These are phyloP conservation scores for Austrolebias charrua DNA, from an alignment of 2,797 vertebrate species.

Conservation along the genomic window DNA sequence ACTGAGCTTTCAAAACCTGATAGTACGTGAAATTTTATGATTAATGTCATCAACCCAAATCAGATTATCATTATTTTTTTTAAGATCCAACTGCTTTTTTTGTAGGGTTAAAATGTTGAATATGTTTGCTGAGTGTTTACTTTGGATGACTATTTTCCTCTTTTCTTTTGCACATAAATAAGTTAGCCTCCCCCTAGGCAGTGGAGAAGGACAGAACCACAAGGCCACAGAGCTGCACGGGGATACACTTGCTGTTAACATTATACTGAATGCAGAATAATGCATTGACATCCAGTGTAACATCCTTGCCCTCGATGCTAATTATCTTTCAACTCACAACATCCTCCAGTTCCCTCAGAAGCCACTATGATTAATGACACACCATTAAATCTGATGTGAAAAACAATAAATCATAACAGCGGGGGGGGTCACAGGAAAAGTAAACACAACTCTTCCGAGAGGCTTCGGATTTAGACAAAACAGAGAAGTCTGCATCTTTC, in stretches of 20 bases:
- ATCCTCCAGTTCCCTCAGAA: slow-evolving; percentile 29
- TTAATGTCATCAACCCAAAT: slow-evolving; percentile 50
- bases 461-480: slow-evolving; percentile 9
- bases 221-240: slow-evolving; percentile 10
- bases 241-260: slow-evolving; percentile 17
- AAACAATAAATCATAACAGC: slow-evolving; percentile 31
- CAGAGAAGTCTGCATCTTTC: slow-evolving; percentile 5
- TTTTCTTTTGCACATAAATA: slow-evolving; percentile 20
- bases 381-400: slow-evolving; percentile 38
- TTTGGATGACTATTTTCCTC: neutral
- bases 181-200: slow-evolving; percentile 14
- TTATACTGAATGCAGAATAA: slow-evolving; percentile 21
- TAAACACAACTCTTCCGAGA: slow-evolving; percentile 25
- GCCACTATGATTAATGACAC: slow-evolving; percentile 43
- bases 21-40: slow-evolving; percentile 53
- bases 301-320: slow-evolving; percentile 17
- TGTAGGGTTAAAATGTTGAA: neutral
- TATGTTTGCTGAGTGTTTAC: slow-evolving; percentile 5
- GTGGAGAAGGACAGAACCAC: slow-evolving; percentile 18
- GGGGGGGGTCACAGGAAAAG: neutral
- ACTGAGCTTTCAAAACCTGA: slow-evolving; percentile 49
- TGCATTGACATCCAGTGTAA: slow-evolving; percentile 2
- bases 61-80: slow-evolving; percentile 23
- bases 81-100: slow-evolving; percentile 9
- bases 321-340: slow-evolving; percentile 34